These are phyloP conservation scores for Gallinago undulata DNA, from an alignment of 2,113 vertebrate genomes.

Conservation along the genomic window DNA sequence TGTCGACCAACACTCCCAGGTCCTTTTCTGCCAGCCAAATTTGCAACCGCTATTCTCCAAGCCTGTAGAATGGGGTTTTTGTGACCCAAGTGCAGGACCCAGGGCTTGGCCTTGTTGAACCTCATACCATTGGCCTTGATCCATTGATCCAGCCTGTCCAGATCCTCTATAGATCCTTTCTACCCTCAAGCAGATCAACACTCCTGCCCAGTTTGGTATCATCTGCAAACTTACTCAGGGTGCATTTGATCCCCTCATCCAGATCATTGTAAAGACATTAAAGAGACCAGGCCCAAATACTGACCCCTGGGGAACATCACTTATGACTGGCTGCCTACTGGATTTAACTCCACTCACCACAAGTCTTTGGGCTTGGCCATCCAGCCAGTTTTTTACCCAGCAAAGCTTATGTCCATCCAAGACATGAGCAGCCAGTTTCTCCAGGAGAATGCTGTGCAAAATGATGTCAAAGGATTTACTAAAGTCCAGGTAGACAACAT, in stretches of 20 bases:
- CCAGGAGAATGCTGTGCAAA: background rate
- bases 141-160: background rate
- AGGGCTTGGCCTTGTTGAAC: background rate
- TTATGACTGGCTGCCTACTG: background rate
- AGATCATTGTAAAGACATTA: background rate
- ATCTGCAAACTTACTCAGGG: background rate
- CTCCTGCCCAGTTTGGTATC: background rate
- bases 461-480: background rate
- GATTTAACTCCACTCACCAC: background rate
- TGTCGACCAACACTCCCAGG: accelerated
- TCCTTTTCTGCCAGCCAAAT: background rate
- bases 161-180: background rate
- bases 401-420: background rate
- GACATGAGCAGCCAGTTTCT: background rate
- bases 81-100: background rate
- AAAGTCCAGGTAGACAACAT: background rate
- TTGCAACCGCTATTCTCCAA: background rate
- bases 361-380: background rate
- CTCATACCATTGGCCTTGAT: background rate
- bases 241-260: accelerated
- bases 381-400: background rate
- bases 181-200: background rate
- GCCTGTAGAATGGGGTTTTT: background rate
- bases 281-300: background rate
- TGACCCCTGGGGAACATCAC: too few relatives aligned